Evolutionary conservation across 2,113 vertebrate species (phyloP), one percentile per base, ranked within the genome.

Genomic region (Myrmophylax atrothorax): DNA sequence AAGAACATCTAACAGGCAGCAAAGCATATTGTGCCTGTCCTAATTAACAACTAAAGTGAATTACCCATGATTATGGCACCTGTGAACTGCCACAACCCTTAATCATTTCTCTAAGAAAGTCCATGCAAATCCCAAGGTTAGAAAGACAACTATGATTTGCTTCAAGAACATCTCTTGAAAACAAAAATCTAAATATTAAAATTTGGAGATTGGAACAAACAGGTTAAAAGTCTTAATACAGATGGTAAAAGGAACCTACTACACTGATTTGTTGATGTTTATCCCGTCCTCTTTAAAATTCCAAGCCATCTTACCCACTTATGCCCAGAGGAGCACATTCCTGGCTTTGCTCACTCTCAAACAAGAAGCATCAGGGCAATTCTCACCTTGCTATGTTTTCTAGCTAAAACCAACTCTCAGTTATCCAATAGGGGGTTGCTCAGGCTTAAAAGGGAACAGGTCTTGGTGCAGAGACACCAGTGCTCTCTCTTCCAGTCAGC

Each of bases 41-140:
- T 84, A 72, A 75, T 63, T 50, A 84, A 55, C 26, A 64, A 38
- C 28, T 40, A 3, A 69, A 53, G 46, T 29, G 58, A 84, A 67
- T 31, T 31, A 82, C 19, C 47, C 26, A 33, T 0, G 0, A 24
- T 25, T 1, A 1, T 31, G n/a, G 20, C 44, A 62, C 23, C 46
- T 78, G 5, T 10, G n/a, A 28, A 53, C 14, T 56, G 14, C 28
- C 6, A 12, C 16, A 59, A 37, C 15, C 11, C 6, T 42, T 56
- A 64, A 25, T 11, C 56, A 63, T 81, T 52, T 76, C 42, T 70
- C 35, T 50, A 79, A 70, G 11, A 47, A 84, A 84, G 81, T 22
- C 44, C 26, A 55, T 7, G 23, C 35, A 82, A 91, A 29, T 72
- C 17, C 33, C 50, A 62, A 24, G 5, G 18, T 77, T 62, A 81